Base-by-base conservation (phyloP, 37 sponge, comb jelly and placozoan species). In the Bolinopsis microptera region DNA sequence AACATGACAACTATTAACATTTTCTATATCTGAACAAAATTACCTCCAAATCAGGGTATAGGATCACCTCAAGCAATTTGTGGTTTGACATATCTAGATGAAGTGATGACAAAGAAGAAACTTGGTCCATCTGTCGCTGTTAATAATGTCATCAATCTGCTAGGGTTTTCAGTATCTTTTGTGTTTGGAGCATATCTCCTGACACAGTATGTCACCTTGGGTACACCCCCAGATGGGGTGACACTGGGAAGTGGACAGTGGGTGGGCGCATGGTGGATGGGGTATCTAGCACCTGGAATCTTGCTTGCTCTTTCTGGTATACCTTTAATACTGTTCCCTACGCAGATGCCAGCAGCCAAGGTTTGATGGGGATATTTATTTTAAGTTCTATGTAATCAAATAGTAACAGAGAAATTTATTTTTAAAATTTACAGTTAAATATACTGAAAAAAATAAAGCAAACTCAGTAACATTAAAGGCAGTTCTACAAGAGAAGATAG, bases 181-280 rank as follows among this genome's bases (percentile, higher is more conserved):
- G 38, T 80, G 1, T 22, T 80, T 3, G 82, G 82, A 35, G 82
- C 82, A 24, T 80, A 18, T 31, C 36, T 80, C 21, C 5, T 80
- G 36, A 28, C 21, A 13, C 38, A 80, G 38, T 80, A 80, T 34
- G 82, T 80, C 2, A 80, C 82, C 8, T 36, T 80, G 36, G 82
- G 82, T 3, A 13, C 82, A 1, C 36, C 82, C 1, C 82, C 82
- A 34, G 36, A 34, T 34, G 82, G 82, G 8, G 82, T 80, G 36
- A 80, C 82, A 3, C 82, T 36, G 3, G 36, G 2, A 9, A 80
- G 82, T 22, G 30, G 82, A 18, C 82, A 34, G 9, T 92, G 92
- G 92, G 92, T 92, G 5, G 92, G 92, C 31, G 92, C 92, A 5
- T 92, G 92, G 92, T 92, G 92, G 92, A 35, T 92, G 92, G 92